Evolutionary conservation across 92 coral and sea anemone species (phyloP).

Genomic region (Scolanthus callimorphus): DNA sequence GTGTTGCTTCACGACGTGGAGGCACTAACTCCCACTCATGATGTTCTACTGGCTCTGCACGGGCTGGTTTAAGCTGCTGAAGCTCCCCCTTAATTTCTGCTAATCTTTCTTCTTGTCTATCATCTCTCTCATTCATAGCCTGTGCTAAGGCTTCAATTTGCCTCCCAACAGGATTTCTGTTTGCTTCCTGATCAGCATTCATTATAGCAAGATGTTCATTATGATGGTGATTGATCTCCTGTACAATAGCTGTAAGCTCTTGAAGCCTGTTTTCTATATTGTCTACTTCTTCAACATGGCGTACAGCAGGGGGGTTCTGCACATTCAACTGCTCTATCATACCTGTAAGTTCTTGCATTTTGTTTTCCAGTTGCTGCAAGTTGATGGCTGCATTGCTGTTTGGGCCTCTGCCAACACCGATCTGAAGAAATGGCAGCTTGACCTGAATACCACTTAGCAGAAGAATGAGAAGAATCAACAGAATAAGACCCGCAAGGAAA

Average conservation of each 20-base stretch:
- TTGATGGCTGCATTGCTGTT: constrained; percentile 23
- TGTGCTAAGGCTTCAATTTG: neutral
- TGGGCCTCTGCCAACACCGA: constrained; percentile 31
- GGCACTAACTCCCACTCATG: constrained; percentile 23
- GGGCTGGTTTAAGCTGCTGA: constrained; percentile 11
- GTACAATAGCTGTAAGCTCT: neutral
- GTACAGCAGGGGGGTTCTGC: constrained; percentile 12
- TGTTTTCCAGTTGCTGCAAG: constrained; percentile 22
- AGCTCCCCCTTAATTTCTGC: constrained; percentile 11
- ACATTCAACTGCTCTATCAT: neutral
- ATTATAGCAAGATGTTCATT: neutral
- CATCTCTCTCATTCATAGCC: constrained; percentile 24
- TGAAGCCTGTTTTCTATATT: neutral
- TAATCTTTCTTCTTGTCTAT: constrained; percentile 11
- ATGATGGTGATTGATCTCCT: neutral
- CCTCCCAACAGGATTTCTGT: too few relatives aligned
- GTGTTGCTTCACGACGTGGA: neutral
- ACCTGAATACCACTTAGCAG: constrained; percentile 63
- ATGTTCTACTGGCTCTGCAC: constrained; percentile 30
- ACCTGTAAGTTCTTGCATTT: constrained; percentile 13
- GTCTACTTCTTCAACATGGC: constrained; percentile 8
- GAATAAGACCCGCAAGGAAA: constrained; percentile 52
- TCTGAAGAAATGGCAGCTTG: constrained; percentile 40
- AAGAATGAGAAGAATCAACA: constrained; percentile 51
- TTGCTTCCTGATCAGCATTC: too few relatives aligned